Evolutionary conservation across 2,113 vertebrate genomes (phyloP).

Genomic region (Eonycteris spelaea): DNA sequence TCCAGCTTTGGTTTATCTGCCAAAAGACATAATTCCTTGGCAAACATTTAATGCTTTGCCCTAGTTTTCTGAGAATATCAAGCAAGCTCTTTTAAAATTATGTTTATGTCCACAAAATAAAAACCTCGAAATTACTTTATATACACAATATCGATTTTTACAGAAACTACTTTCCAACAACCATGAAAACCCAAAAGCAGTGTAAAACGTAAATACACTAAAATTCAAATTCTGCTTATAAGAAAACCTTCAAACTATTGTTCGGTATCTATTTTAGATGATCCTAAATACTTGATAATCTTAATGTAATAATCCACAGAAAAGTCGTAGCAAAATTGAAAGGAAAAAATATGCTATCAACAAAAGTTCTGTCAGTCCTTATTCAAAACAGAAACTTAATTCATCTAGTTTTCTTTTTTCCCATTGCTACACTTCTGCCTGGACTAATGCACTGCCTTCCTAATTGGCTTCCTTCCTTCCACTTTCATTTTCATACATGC

Average conservation of each 20-base stretch:
- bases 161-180: not conserved
- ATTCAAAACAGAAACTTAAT: not conserved
- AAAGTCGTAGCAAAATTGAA: not conserved
- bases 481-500: not conserved
- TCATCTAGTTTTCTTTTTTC: not conserved
- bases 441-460: not conserved
- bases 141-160: not conserved
- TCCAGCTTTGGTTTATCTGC: not conserved
- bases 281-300: not conserved
- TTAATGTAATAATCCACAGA: not conserved
- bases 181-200: not conserved
- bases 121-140: not conserved
- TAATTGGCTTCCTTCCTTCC: not conserved
- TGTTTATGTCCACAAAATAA: not conserved
- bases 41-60: not conserved
- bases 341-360: not conserved
- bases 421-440: not conserved
- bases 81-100: not conserved
- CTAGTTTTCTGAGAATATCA: not conserved
- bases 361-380: not conserved
- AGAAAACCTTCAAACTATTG: not conserved
- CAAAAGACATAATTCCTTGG: not conserved
- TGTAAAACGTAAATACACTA: not conserved
- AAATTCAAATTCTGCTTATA: not conserved
- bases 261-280: not conserved